Conservation (phyloP, 2,113 vertebrate species). For the Caranx melampygus region DNA sequence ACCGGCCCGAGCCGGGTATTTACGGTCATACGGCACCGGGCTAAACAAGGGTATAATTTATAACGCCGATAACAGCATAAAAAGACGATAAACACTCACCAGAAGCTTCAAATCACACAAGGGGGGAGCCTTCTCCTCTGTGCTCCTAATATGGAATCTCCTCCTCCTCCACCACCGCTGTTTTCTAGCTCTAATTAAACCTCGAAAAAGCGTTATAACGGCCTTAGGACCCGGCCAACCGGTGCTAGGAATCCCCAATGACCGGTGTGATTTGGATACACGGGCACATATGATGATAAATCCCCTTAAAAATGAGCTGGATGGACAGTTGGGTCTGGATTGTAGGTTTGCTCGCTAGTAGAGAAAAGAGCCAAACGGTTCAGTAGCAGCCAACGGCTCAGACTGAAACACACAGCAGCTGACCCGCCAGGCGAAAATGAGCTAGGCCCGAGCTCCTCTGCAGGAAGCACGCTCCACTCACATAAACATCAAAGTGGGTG, state of each 20-base stretch:
- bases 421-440: slow-evolving; percentile 94
- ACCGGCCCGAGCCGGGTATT: slow-evolving; percentile 18
- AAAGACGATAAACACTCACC: slow-evolving; percentile 81
- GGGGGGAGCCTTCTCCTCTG: slow-evolving; percentile 81
- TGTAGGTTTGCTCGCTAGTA: slow-evolving; percentile 89
- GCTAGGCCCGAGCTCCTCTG: slow-evolving; percentile 81
- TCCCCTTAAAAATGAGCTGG: slow-evolving; percentile 73
- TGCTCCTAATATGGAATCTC: slow-evolving; percentile 86
- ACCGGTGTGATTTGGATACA: slow-evolving; percentile 70
- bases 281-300: slow-evolving; percentile 65
- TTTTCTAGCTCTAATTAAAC: slow-evolving; percentile 78
- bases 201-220: slow-evolving; percentile 79
- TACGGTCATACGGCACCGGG: not conserved
- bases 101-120: slow-evolving; percentile 80
- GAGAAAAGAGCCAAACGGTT: slow-evolving; percentile 95
- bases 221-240: slow-evolving; percentile 63
- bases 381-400: slow-evolving; percentile 94
- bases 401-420: slow-evolving; percentile 88
- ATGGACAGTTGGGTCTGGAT: slow-evolving; percentile 89
- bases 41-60: slow-evolving; percentile 22
- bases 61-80: slow-evolving; percentile 46
- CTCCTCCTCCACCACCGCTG: slow-evolving; percentile 80
- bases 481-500: slow-evolving; percentile 76
- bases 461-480: slow-evolving; percentile 79
- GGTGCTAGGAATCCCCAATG: slow-evolving; percentile 78